Evolutionary conservation across 2,113 vertebrate genomes (phyloP).

Genomic region (Anser brachyrhynchus): DNA sequence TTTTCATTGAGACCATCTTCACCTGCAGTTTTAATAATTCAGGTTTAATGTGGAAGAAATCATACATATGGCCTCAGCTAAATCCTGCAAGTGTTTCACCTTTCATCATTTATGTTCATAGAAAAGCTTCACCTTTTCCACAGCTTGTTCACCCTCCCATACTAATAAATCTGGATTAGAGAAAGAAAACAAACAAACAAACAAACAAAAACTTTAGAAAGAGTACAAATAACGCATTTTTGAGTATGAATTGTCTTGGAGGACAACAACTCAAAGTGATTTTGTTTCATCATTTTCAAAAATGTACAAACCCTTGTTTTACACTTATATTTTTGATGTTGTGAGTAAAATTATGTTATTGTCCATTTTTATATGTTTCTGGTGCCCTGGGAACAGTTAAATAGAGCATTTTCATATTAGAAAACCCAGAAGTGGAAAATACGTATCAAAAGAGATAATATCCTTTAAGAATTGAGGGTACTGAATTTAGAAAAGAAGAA

Average conservation of each 20-base stretch:
- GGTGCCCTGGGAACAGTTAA: neutral
- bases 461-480: neutral
- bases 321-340: neutral
- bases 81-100: neutral
- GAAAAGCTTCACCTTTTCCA: neutral
- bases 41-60: neutral
- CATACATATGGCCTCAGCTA: neutral
- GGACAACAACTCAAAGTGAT: neutral
- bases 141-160: neutral
- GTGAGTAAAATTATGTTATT: neutral
- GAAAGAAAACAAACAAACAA: neutral
- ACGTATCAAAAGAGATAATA: neutral
- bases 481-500: neutral
- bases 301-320: neutral
- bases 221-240: neutral
- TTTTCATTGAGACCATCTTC: neutral
- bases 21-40: neutral
- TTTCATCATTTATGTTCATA: neutral
- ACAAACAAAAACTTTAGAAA: neutral
- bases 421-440: neutral
- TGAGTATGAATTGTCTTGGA: neutral
- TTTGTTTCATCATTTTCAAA: neutral
- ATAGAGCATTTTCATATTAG: neutral
- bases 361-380: neutral
- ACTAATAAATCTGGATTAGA: neutral